A percentile compares a stretch with the other conserved stretches of the same genome.
Evolutionary conservation across 2,797 vertebrate species (phyloP).

Genomic region (Sebastolobus altivelis): DNA sequence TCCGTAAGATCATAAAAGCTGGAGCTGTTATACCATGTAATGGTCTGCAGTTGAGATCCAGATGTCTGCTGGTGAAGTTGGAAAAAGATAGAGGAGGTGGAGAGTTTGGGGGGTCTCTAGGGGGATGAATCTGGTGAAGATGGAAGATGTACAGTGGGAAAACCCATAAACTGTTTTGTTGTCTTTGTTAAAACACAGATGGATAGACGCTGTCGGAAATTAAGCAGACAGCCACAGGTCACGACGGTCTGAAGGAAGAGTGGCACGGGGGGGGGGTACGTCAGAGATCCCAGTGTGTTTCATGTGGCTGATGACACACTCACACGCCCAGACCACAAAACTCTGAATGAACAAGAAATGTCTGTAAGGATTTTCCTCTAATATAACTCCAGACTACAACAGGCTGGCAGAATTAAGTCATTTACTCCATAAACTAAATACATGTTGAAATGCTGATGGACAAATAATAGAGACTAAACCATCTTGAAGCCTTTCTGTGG

Average conservation of each 20-base stretch:
- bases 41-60: conserved; percentile 72
- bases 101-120: conserved; percentile 13
- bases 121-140: conserved; percentile 18
- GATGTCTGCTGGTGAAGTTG: conserved; percentile 71
- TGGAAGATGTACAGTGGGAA: conserved; percentile 40
- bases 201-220: conserved; percentile 49
- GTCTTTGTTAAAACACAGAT: conserved; percentile 65
- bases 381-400: conserved; percentile 48
- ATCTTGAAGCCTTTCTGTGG: conserved; percentile 20
- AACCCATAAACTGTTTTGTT: conserved; percentile 37
- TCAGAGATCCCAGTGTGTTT: conserved; percentile 58
- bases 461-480: conserved; percentile 27
- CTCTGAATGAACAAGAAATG: conserved; percentile 46
- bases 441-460: conserved; percentile 27
- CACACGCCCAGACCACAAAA: conserved; percentile 38
- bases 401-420: conserved; percentile 28
- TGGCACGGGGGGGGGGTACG: conserved; percentile 19
- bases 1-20: conserved; percentile 65
- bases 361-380: conserved; percentile 50
- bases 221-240: conserved; percentile 72
- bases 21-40: conserved; percentile 52
- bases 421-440: conserved; percentile 42
- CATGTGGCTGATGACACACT: conserved; percentile 68
- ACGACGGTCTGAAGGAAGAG: conserved; percentile 11
- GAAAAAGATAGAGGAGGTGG: conserved; percentile 23